These are phyloP conservation scores for Gastrophysa polygoni DNA, from an alignment of 2,888 invertebrate species.

Conservation along the genomic window DNA sequence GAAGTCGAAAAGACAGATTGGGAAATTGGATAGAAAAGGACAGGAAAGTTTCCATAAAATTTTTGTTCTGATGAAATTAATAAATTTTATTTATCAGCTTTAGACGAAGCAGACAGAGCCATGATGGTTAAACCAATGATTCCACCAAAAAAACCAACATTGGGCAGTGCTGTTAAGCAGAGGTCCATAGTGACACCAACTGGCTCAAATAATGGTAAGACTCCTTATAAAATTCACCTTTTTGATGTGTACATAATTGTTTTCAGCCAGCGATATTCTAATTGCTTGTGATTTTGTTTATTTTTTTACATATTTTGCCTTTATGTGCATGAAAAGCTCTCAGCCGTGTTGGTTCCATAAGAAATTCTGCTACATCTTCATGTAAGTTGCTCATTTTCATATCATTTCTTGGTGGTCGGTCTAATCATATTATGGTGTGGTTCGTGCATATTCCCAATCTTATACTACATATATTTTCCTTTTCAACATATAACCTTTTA, in stretches of 20 bases:
- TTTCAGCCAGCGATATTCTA: conserved; percentile 26
- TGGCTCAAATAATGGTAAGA: conserved; percentile 48
- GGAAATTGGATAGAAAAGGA: too few species aligned
- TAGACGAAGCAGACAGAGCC: conserved; percentile 60
- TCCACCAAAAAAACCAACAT: conserved; percentile 54
- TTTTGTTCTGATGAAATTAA: too few species aligned
- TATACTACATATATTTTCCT: too few species aligned
- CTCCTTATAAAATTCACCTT: conserved; percentile 11
- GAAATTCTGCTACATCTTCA: conserved; percentile 44
- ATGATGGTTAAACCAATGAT: conserved; percentile 55
- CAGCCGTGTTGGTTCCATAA: conserved; percentile 51
- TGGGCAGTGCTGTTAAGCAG: conserved; percentile 54
- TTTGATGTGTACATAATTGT: conserved; percentile 29
- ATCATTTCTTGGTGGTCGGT: conserved; percentile 25
- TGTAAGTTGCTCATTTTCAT: conserved; percentile 45
- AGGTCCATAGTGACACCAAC: conserved; percentile 52
- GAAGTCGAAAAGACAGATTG: too few species aligned
- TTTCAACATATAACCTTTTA: too few species aligned
- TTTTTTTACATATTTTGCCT: conserved; percentile 37
- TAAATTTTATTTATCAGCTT: conserved; percentile 30
- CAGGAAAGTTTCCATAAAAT: too few species aligned
- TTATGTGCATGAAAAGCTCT: conserved; percentile 51
- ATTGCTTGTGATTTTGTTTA: conserved; percentile 30
- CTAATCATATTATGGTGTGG: conserved; percentile 2
- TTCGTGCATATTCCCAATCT: background rate